phyloP scores from a whole-genome alignment of 2,113 vertebrate genomes.

The Hippocampus mohnikei region DNA sequence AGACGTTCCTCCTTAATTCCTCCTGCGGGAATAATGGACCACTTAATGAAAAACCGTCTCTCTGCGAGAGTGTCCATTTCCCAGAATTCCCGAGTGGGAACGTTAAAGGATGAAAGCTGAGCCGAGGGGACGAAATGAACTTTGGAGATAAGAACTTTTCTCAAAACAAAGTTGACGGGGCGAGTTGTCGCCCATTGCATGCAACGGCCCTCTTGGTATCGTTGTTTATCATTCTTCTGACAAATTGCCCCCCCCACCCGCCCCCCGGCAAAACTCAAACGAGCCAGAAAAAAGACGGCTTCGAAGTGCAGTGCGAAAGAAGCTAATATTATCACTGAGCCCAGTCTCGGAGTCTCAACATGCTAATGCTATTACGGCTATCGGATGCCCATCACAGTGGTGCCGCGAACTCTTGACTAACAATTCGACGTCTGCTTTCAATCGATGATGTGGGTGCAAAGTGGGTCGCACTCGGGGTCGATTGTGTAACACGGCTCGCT shows the following conservation, averaged over 20 bases:
- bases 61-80: not conserved
- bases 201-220: not conserved
- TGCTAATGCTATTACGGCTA: too few relatives aligned
- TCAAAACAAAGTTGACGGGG: not conserved
- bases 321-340: not conserved
- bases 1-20: not conserved
- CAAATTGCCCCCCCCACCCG: not conserved
- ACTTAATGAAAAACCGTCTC: not conserved
- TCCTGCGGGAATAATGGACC: not conserved
- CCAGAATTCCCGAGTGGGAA: not conserved
- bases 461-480: not conserved
- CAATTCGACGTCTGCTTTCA: not conserved
- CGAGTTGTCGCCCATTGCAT: not conserved
- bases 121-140: not conserved
- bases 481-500: not conserved
- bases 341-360: too few relatives aligned
- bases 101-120: not conserved
- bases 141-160: not conserved
- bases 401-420: too few relatives aligned
- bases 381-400: too few relatives aligned
- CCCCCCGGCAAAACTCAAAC: too few relatives aligned
- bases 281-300: too few relatives aligned
- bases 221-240: not conserved
- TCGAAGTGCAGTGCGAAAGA: not conserved
- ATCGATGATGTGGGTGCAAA: too few relatives aligned